Percentiles rank a stretch among this genome's conserved stretches.
phyloP scores from a whole-genome alignment of 1,140 invertebrate species.

The Drosophila arizonae region DNA sequence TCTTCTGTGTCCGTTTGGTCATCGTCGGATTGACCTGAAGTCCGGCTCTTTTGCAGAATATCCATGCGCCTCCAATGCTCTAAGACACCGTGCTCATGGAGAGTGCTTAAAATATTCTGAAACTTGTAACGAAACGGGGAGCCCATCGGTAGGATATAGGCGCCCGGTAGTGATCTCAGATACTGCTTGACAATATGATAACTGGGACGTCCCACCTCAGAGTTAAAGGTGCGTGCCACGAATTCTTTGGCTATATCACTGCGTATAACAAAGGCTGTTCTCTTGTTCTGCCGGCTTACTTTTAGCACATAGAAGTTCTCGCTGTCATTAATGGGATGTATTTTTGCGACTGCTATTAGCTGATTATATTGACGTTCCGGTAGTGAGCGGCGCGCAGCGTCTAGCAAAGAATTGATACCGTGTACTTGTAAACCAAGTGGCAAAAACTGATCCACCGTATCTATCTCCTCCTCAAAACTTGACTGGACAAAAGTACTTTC shows the following conservation, averaged over 20 bases:
- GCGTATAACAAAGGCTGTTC: slow-evolving; percentile 59
- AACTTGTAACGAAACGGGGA: slow-evolving; percentile 73
- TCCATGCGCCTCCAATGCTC: slow-evolving; percentile 66
- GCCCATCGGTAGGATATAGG: slow-evolving; percentile 66
- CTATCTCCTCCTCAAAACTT: slow-evolving; percentile 56
- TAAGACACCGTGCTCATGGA: slow-evolving; percentile 66
- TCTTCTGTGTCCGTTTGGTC: slow-evolving; percentile 53
- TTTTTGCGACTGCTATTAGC: neutral
- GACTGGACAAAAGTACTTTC: slow-evolving; percentile 74
- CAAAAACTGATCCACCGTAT: slow-evolving; percentile 47
- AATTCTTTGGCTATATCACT: slow-evolving; percentile 65
- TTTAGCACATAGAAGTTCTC: slow-evolving; percentile 39
- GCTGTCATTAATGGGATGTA: slow-evolving; percentile 20
- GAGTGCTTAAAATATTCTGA: slow-evolving; percentile 48
- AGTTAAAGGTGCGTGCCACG: slow-evolving; percentile 59
- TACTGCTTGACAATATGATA: slow-evolving; percentile 76
- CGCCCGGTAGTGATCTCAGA: slow-evolving; percentile 63
- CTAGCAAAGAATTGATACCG: slow-evolving; percentile 53
- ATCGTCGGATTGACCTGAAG: slow-evolving; percentile 45
- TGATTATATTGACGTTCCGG: too few relatives aligned
- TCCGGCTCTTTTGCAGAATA: slow-evolving; percentile 26
- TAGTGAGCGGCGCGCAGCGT: slow-evolving; percentile 43
- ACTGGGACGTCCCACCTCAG: slow-evolving; percentile 49
- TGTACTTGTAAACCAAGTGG: slow-evolving; percentile 51
- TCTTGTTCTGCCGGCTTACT: slow-evolving; percentile 23